Conservation (phyloP, 2,888 invertebrate species). For the Archips xylosteana region DNA sequence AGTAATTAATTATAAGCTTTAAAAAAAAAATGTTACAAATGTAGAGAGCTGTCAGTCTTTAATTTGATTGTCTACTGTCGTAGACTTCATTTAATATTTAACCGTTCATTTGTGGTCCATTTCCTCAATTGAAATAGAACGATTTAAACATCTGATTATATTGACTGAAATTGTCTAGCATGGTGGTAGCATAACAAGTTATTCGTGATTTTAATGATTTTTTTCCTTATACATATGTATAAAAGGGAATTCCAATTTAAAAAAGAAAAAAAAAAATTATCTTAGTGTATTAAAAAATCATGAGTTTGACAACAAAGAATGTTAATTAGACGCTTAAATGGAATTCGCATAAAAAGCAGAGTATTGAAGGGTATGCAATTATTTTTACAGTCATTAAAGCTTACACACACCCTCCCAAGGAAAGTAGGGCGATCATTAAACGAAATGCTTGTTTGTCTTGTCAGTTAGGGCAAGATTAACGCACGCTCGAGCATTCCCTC, state of each 20-base stretch:
- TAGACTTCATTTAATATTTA: too few species aligned
- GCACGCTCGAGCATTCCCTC: constrained; percentile 70
- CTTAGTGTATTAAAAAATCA: neutral
- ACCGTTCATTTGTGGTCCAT: too few species aligned
- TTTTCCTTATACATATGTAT: too few species aligned
- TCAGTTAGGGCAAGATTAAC: constrained; percentile 67
- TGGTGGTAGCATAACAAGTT: too few species aligned
- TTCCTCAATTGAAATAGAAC: neutral
- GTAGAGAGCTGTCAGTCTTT: too few species aligned
- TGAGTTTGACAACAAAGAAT: neutral
- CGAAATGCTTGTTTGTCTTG: constrained; percentile 36
- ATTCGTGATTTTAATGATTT: neutral
- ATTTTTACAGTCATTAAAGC: constrained; percentile 12
- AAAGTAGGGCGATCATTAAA: constrained; percentile 27
- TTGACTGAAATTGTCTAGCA: too few species aligned
- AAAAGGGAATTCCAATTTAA: too few species aligned
- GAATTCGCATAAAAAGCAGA: neutral
- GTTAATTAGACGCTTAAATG: neutral
- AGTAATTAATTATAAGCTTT: too few species aligned
- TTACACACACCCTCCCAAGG: neutral
- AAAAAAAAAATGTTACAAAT: too few species aligned
- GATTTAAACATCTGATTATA: neutral
- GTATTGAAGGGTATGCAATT: neutral
- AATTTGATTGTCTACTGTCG: too few species aligned
- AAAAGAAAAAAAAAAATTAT: too few species aligned